Percentiles rank a stretch among this genome's conserved stretches.
These are phyloP conservation scores for Fabriciana adippe DNA, from an alignment of 2,888 invertebrate species.

Conservation along the genomic window DNA sequence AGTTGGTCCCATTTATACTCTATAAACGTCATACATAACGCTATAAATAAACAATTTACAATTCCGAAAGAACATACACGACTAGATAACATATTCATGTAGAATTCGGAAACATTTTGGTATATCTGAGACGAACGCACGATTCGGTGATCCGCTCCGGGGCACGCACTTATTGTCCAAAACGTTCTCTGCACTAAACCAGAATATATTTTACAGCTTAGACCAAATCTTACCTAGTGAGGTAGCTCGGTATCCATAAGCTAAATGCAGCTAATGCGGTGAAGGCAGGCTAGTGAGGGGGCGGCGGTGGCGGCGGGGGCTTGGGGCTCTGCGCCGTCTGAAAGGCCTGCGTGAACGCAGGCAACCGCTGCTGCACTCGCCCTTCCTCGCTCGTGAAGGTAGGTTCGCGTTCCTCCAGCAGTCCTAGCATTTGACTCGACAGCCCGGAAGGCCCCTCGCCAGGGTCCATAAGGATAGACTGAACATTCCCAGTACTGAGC, in stretches of 20 bases:
- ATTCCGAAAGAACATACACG: constrained; percentile 82
- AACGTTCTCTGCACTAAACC: constrained; percentile 56
- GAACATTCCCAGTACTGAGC: constrained; percentile 61
- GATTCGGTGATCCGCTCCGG: constrained; percentile 69
- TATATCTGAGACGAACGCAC: constrained; percentile 74
- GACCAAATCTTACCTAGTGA: constrained; percentile 77
- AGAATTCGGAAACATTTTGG: constrained; percentile 82
- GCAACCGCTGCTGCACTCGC: constrained; percentile 64
- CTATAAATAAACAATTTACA: constrained; percentile 78
- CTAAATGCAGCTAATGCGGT: constrained; percentile 68
- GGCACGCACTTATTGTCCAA: constrained; percentile 24
- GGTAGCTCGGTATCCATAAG: constrained; percentile 74
- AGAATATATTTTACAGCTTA: constrained; percentile 73
- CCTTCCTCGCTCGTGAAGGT: constrained; percentile 60
- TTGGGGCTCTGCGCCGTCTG: constrained; percentile 71
- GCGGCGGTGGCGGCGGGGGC: constrained; percentile 75
- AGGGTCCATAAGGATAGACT: constrained; percentile 67
- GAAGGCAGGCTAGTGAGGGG: constrained; percentile 63
- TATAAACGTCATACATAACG: constrained; percentile 68
- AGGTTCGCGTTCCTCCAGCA: constrained; percentile 49
- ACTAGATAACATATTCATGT: constrained; percentile 82
- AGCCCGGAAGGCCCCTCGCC: constrained; percentile 74
- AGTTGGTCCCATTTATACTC: constrained; percentile 79
- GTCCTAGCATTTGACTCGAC: constrained; percentile 66
- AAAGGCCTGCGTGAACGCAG: constrained; percentile 77